These are phyloP conservation scores for Sminthurinus aureus DNA, from an alignment of 2,888 invertebrate genomes.

Conservation along the genomic window DNA sequence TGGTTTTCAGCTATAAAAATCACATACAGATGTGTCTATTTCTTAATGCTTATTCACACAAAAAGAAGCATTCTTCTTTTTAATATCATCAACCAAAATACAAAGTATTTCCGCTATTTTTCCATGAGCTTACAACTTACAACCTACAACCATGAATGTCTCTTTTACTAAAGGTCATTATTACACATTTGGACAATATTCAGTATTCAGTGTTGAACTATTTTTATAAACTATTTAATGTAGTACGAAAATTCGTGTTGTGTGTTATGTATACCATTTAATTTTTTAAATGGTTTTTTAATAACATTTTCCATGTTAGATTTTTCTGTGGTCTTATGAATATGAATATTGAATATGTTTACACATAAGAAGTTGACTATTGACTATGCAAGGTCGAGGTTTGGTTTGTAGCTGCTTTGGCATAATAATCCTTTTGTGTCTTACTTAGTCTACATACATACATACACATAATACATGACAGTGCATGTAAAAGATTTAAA, in stretches of 20 bases:
- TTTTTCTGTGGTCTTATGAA: background rate
- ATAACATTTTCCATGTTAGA: background rate
- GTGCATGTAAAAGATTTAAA: background rate
- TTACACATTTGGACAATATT: too few species aligned
- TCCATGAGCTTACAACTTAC: too few species aligned
- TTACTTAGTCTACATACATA: background rate
- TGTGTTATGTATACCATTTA: background rate
- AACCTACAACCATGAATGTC: too few species aligned
- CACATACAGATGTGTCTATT: too few species aligned
- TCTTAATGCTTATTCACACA: too few species aligned
- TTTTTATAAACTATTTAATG: too few species aligned
- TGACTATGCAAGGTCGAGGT: background rate
- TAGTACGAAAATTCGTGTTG: background rate
- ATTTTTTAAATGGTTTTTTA: background rate
- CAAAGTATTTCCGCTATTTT: too few species aligned
- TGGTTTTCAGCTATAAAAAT: too few species aligned
- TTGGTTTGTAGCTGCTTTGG: background rate
- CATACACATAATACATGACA: background rate
- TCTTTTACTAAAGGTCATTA: too few species aligned
- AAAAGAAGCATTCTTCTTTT: too few species aligned
- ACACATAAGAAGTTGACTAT: background rate
- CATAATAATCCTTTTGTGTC: background rate
- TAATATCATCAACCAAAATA: too few species aligned
- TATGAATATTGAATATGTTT: background rate
- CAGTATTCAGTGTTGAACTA: too few species aligned